These are phyloP conservation scores for Pica pica DNA, from an alignment of 2,113 vertebrate species.

Conservation along the genomic window DNA sequence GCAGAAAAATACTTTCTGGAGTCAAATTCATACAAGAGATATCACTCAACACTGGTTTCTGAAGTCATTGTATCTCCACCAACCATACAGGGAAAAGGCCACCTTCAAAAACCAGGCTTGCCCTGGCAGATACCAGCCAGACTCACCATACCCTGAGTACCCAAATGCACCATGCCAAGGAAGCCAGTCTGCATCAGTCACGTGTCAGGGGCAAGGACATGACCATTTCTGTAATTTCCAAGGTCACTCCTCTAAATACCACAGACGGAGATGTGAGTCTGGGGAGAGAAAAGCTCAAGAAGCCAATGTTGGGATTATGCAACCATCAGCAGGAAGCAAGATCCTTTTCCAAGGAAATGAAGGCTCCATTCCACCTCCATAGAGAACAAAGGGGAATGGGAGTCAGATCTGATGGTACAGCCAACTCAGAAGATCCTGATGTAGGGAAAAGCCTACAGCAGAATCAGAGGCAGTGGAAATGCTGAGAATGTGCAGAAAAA, in stretches of 20 bases:
- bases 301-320: neutral
- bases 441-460: neutral
- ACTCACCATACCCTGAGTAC: fast-evolving
- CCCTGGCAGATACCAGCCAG: neutral
- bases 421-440: neutral
- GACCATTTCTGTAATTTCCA: neutral
- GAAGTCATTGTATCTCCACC: neutral
- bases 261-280: neutral
- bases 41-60: neutral
- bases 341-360: neutral
- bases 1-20: neutral
- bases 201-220: neutral
- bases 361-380: neutral
- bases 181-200: neutral
- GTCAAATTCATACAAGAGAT: neutral
- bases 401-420: neutral
- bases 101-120: neutral
- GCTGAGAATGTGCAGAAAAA: neutral
- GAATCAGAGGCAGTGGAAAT: neutral
- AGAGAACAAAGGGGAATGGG: neutral
- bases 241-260: neutral
- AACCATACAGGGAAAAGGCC: neutral
- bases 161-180: neutral
- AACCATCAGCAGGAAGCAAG: neutral
- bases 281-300: neutral